phyloP scores from a whole-genome alignment of 2,888 invertebrate genomes.

The Drosophila yooni region DNA sequence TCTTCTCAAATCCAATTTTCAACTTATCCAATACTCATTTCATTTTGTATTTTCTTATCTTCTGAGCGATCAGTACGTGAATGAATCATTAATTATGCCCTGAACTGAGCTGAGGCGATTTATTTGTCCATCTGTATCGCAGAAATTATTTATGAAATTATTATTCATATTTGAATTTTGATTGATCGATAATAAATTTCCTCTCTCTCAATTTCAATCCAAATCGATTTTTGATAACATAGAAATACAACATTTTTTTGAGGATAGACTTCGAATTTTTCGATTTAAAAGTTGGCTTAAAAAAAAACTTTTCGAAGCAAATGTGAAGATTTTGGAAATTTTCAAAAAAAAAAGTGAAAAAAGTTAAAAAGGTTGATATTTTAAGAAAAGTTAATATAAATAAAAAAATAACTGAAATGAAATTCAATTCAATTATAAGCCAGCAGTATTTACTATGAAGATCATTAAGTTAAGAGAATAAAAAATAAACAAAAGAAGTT shows the following conservation, averaged over 20 bases:
- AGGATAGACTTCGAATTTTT: not conserved
- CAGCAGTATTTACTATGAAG: not conserved
- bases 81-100: not conserved
- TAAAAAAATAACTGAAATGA: not conserved
- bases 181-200: not conserved
- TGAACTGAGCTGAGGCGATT: not conserved
- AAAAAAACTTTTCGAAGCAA: not conserved
- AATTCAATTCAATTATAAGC: not conserved
- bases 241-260: not conserved
- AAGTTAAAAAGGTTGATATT: not conserved
- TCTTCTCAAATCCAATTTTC: not conserved
- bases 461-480: not conserved
- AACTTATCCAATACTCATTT: too few relatives aligned
- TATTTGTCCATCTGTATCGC: not conserved
- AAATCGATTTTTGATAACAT: not conserved
- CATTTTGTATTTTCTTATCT: not conserved
- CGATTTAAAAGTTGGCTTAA: not conserved
- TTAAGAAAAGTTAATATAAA: not conserved
- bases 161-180: not conserved
- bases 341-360: not conserved
- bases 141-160: not conserved
- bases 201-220: not conserved
- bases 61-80: not conserved
- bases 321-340: not conserved
- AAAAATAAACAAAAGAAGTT: not conserved